Base-by-base conservation (phyloP, 2,113 vertebrate genomes). In the Dermatemys mawii region DNA sequence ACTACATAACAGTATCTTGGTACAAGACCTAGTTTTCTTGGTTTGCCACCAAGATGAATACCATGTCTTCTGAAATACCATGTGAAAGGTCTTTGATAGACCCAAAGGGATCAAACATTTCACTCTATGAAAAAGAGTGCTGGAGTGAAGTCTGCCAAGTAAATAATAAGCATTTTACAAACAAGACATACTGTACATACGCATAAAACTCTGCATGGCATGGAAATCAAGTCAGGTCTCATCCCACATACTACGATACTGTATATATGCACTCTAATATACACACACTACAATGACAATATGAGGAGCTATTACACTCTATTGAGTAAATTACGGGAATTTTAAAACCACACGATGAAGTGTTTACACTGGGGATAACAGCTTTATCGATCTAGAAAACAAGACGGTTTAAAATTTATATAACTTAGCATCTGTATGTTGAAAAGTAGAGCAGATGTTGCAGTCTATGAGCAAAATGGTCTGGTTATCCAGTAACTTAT, bases 371-470 rank as follows among this genome's bases (percentile, higher is more conserved):
- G 51, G 24, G 70, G 73, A 78, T 78, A 94, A 86, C n/a, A 86
- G 84, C 11, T 89, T 82, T 87, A 87, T 90, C 55, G 93, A 89
- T 80, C 46, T 87, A 90, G 32, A n/a, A 78, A 93, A 96, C 84
- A 35, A 91, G 91, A 54, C 1, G 49, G 22, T 90, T 94, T 88
- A 46, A 50, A 87, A 92, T 63, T 76, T 89, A 89, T 70, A 90
- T 94, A 89, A 92, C 46, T 79, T 75, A 44, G 70, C 24, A 44
- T 75, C 73, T 88, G 26, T 55, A 5, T 38, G 48, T 88, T 85
- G 90, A 87, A 87, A 85, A 44, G 57, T 24, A 81, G 41, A n/a
- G 48, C 87, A 73, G 63, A n/a, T 70, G 54, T 78, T 87, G 35
- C 51, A 70, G 16, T 67, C 78, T 90, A 27, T 63, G 90, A 63